phyloP scores from a whole-genome alignment of 2,888 invertebrate genomes.

The Lissonota sp. region DNA sequence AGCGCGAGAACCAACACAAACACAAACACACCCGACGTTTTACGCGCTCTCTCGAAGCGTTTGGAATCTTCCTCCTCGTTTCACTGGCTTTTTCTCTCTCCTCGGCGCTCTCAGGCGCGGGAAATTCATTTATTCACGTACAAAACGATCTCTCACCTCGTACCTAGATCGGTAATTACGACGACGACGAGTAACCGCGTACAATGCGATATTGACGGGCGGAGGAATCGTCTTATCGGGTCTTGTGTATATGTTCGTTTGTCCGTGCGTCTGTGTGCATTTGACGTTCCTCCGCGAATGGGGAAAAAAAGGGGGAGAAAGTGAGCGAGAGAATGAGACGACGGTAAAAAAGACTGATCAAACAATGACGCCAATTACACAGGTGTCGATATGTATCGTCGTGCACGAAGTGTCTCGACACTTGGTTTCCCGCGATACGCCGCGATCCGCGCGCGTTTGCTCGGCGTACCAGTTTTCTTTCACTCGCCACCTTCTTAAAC shows the following conservation, averaged over 20 bases:
- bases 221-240: constrained; percentile 12
- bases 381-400: constrained; percentile 75
- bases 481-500: constrained; percentile 29
- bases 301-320: constrained; percentile 9
- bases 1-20: constrained; percentile 3
- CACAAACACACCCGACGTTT: constrained; percentile 14
- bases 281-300: too few relatives aligned
- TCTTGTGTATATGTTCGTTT: too few relatives aligned
- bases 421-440: constrained; percentile 59
- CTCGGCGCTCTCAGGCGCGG: background rate
- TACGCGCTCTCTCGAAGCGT: constrained; percentile 1
- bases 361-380: constrained; percentile 80
- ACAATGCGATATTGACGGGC: constrained; percentile 44
- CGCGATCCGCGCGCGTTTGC: constrained; percentile 49
- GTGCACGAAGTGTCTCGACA: constrained; percentile 67
- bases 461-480: constrained; percentile 53
- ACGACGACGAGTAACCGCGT: constrained; percentile 46
- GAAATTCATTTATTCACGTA: constrained; percentile 10
- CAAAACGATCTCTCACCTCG: background rate
- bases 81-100: background rate
- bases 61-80: constrained; percentile 14
- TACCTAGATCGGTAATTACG: constrained; percentile 52
- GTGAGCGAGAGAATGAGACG: constrained; percentile 52
- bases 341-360: constrained; percentile 74
- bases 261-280: too few relatives aligned